These are phyloP conservation scores for Anas capensis DNA, from an alignment of 2,797 vertebrate species.

Conservation along the genomic window DNA sequence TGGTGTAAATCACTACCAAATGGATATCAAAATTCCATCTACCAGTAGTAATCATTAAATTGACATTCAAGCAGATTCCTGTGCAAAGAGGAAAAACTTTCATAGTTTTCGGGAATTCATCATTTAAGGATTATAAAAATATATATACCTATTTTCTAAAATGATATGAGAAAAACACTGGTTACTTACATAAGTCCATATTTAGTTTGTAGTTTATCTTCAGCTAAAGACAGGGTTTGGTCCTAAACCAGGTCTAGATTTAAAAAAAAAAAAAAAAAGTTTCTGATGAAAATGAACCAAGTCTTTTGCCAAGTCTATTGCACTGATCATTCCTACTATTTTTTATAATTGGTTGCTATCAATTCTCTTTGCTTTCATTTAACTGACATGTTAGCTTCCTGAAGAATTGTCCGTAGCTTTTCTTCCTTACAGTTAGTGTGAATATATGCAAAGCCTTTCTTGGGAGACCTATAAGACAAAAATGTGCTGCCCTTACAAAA, in stretches of 20 bases:
- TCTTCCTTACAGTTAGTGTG: not conserved
- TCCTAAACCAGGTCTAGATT: not conserved
- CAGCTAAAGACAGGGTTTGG: not conserved
- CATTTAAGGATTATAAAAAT: conserved; percentile 36
- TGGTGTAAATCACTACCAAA: conserved; percentile 83
- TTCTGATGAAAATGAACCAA: not conserved
- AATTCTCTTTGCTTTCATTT: not conserved
- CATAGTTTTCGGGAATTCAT: conserved; percentile 34
- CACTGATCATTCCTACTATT: not conserved
- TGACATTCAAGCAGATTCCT: conserved; percentile 75
- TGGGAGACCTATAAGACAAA: not conserved
- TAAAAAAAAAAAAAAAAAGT: not conserved
- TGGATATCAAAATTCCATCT: conserved; percentile 80
- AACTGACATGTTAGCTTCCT: not conserved
- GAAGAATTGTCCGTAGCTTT: not conserved
- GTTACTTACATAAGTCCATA: not conserved
- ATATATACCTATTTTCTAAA: conserved; percentile 7
- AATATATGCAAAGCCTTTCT: not conserved
- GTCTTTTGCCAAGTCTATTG: not conserved
- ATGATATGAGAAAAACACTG: not conserved
- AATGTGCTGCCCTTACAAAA: not conserved
- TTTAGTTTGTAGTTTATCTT: not conserved
- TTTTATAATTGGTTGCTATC: not conserved
- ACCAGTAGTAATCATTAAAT: conserved; percentile 72
- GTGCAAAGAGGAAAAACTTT: conserved; percentile 36